Conservation (phyloP, 2,888 invertebrate genomes). For the Morinoia aosen region DNA sequence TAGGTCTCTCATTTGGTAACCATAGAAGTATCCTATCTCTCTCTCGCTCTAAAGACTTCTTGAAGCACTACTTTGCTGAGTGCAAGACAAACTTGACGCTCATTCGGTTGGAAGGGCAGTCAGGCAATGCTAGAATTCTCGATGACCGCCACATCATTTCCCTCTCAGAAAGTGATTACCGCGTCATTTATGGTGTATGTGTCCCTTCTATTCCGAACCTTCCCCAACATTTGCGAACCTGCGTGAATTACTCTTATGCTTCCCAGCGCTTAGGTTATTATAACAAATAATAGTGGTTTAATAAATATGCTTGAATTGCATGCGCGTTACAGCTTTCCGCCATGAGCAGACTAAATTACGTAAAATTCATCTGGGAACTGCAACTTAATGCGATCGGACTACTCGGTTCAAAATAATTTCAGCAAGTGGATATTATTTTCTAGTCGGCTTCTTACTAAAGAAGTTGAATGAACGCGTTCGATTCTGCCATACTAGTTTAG, state of each 20-base stretch:
- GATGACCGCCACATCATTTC: background rate
- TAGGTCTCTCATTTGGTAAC: background rate
- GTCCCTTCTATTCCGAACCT: background rate
- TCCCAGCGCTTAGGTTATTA: background rate
- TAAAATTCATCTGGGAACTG: background rate
- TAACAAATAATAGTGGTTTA: background rate
- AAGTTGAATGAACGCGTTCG: background rate
- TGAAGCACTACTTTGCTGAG: background rate
- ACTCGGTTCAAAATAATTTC: background rate
- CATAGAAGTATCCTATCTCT: background rate
- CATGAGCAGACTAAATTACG: background rate
- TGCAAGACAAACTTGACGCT: background rate
- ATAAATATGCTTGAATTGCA: background rate
- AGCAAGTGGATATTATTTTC: background rate
- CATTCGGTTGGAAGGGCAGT: background rate
- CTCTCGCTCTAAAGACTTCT: background rate
- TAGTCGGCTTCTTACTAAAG: background rate
- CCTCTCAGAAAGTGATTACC: background rate
- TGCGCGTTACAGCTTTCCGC: background rate
- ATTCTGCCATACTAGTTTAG: background rate
- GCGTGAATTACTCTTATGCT: background rate
- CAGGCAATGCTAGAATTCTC: background rate
- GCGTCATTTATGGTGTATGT: background rate
- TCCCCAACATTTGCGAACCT: background rate
- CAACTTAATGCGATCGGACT: background rate